These are phyloP conservation scores for Melinaea menophilus DNA, from an alignment of 2,888 invertebrate species.

Conservation along the genomic window DNA sequence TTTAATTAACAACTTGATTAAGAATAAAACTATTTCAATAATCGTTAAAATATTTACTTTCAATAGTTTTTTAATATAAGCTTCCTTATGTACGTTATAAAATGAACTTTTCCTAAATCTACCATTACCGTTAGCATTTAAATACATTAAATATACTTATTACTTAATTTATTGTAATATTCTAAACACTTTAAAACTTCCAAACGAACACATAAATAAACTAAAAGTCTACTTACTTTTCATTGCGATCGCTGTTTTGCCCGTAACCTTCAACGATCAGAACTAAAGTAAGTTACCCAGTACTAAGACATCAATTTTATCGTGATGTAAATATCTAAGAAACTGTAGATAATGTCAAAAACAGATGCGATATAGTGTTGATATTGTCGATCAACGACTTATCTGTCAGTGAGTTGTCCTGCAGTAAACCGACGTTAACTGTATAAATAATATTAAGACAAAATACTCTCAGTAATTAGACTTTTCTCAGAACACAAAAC, in stretches of 20 bases:
- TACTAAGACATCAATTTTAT: constrained; percentile 62
- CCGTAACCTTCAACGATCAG: constrained; percentile 50
- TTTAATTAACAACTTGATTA: no score
- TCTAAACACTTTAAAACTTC: no score
- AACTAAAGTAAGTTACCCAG: constrained; percentile 51
- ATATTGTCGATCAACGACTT: constrained; percentile 62
- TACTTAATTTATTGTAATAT: no score
- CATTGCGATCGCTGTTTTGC: constrained; percentile 58
- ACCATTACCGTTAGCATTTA: no score
- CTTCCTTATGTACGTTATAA: no score
- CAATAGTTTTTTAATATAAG: no score
- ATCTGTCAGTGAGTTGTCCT: constrained; percentile 36
- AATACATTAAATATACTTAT: no score
- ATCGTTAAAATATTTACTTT: no score
- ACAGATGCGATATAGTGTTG: constrained; percentile 42
- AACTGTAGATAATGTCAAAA: constrained; percentile 49
- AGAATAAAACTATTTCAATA: no score
- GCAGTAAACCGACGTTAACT: constrained; percentile 29
- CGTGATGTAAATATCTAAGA: constrained; percentile 53
- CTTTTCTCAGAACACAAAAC: background rate
- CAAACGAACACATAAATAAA: constrained; percentile 4
- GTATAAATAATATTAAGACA: constrained; percentile 14
- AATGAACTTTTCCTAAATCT: no score
- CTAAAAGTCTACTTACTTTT: constrained; percentile 53
- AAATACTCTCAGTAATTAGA: constrained; percentile 1